Percentiles rank a stretch among this genome's conserved stretches.
These are phyloP conservation scores for Arothron firmamentum DNA, from an alignment of 2,113 vertebrate species.

Conservation along the genomic window DNA sequence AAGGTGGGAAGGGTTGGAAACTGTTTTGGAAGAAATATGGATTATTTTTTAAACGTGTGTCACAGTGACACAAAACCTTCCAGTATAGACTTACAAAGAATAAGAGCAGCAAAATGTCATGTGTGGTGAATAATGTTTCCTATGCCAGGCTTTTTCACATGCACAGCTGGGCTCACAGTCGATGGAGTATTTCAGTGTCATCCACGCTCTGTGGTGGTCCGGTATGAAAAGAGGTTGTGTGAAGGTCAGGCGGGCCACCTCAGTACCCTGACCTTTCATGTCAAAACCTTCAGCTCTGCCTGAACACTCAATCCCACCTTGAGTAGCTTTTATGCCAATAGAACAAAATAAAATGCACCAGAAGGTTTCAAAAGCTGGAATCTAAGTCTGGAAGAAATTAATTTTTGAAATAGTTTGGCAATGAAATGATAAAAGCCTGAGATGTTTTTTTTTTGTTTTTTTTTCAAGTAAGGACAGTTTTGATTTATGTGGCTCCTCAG, in stretches of 20 bases:
- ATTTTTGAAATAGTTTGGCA: slow-evolving; percentile 57
- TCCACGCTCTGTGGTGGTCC: slow-evolving; percentile 50
- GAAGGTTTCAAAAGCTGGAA: slow-evolving; percentile 52
- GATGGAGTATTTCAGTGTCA: slow-evolving; percentile 70
- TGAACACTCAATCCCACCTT: slow-evolving; percentile 47
- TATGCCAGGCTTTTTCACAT: slow-evolving; percentile 61
- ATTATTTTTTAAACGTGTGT: slow-evolving; percentile 39
- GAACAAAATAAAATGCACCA: slow-evolving; percentile 43
- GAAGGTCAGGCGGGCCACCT: slow-evolving; percentile 66
- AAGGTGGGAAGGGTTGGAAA: slow-evolving; percentile 21
- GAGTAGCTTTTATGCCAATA: slow-evolving; percentile 32
- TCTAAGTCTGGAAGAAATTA: slow-evolving; percentile 43
- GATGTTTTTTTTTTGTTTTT: slow-evolving; percentile 9
- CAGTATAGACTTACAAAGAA: slow-evolving; percentile 39
- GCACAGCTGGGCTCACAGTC: slow-evolving; percentile 68
- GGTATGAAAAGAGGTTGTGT: slow-evolving; percentile 51
- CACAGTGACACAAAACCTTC: slow-evolving; percentile 47
- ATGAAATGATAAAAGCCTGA: slow-evolving; percentile 57
- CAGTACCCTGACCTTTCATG: slow-evolving; percentile 59
- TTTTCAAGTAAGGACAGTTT: slow-evolving; percentile 18
- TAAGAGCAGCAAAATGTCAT: slow-evolving; percentile 60
- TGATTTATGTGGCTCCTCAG: slow-evolving; percentile 42
- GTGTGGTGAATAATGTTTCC: slow-evolving; percentile 61
- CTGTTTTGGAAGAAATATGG: slow-evolving; percentile 32
- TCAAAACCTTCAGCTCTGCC: slow-evolving; percentile 49